Evolutionary conservation across 2,888 invertebrate species (phyloP).

Genomic region (Plebejus anna): DNA sequence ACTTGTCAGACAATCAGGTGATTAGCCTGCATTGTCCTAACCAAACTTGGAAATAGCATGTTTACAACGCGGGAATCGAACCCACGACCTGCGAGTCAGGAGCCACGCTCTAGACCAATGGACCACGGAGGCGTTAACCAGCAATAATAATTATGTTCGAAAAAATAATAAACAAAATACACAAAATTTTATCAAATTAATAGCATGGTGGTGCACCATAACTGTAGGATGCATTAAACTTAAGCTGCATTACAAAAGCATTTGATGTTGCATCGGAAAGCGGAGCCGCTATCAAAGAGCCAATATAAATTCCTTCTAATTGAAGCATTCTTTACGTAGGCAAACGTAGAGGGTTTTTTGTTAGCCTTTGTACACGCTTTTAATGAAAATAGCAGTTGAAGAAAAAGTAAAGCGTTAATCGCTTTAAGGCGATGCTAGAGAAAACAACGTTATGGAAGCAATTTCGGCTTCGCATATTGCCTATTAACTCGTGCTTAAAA

Average conservation of each 20-base stretch:
- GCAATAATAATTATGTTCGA: too few relatives aligned
- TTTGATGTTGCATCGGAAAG: neutral
- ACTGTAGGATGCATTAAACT: neutral
- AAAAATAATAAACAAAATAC: too few relatives aligned
- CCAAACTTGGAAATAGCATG: too few relatives aligned
- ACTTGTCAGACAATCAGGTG: too few relatives aligned
- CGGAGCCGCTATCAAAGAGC: constrained; percentile 21
- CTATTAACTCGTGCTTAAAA: constrained; percentile 61
- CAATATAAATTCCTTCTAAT: constrained; percentile 32
- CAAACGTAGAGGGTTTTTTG: constrained; percentile 27
- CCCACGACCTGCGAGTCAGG: too few relatives aligned
- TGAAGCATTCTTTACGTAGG: constrained; percentile 31
- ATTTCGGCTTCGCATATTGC: constrained; percentile 77
- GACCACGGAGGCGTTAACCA: too few relatives aligned
- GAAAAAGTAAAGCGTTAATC: constrained; percentile 53
- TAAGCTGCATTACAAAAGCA: neutral
- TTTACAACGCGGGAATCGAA: too few relatives aligned
- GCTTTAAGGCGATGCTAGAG: constrained; percentile 67
- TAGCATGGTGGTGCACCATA: neutral
- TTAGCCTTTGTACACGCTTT: constrained; percentile 22
- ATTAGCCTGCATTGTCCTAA: too few relatives aligned
- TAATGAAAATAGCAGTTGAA: constrained; percentile 33
- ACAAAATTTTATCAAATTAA: too few relatives aligned
- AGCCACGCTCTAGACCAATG: too few relatives aligned
- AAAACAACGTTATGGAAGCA: constrained; percentile 75